Conservation (phyloP, 1,140 invertebrate genomes). For the Cephus cinctus region DNA sequence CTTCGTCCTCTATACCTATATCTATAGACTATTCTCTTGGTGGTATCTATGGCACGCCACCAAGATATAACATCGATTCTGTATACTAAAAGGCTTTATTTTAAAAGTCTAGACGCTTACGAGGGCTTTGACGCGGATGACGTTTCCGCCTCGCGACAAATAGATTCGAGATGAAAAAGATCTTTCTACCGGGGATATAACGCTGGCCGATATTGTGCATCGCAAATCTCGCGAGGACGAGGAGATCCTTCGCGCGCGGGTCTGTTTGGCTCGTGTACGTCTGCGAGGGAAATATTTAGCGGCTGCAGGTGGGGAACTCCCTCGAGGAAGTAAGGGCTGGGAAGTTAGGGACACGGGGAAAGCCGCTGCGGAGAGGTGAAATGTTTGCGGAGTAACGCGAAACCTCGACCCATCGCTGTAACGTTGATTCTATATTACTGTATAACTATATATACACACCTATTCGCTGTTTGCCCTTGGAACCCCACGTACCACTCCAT, state of each 20-base stretch:
- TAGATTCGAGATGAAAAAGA: too few relatives aligned
- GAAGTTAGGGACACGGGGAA: constrained; percentile 13
- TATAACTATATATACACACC: too few relatives aligned
- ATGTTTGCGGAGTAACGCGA: constrained; percentile 55
- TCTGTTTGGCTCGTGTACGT: too few relatives aligned
- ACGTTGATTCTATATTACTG: too few relatives aligned
- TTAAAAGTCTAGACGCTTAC: background rate
- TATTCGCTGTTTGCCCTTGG: constrained; percentile 37
- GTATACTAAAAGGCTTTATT: constrained; percentile 8
- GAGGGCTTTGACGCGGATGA: too few relatives aligned
- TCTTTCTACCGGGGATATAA: too few relatives aligned
- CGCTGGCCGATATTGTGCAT: too few relatives aligned
- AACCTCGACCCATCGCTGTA: constrained; percentile 36
- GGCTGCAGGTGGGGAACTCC: constrained; percentile 30
- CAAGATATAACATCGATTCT: background rate
- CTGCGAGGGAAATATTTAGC: constrained; percentile 40
- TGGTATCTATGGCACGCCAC: too few relatives aligned
- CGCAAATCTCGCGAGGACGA: background rate
- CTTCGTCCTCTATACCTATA: background rate
- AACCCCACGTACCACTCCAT: constrained; percentile 37
- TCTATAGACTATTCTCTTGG: too few relatives aligned
- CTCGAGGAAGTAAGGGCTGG: constrained; percentile 29
- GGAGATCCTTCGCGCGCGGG: background rate
- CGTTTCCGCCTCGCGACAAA: too few relatives aligned
- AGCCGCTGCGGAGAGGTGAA: constrained; percentile 14